phyloP scores from a whole-genome alignment of 2,113 vertebrate genomes.

The Leucosticte australis region DNA sequence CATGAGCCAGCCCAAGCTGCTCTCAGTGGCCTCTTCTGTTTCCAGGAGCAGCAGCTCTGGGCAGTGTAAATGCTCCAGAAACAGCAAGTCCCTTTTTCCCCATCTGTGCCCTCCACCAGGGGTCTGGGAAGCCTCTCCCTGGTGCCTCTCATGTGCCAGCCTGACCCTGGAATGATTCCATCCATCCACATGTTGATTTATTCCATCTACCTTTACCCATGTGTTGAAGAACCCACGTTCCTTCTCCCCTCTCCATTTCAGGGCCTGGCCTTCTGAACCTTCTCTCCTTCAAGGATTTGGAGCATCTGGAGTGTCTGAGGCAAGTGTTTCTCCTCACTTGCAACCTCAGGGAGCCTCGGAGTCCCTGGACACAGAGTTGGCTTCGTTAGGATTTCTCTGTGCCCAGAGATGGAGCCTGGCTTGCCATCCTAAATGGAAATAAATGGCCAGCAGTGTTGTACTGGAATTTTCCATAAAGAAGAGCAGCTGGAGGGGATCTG shows the following conservation, averaged over 20 bases:
- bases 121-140: not conserved
- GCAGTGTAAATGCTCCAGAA: not conserved
- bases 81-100: not conserved
- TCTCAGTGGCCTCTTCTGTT: not conserved
- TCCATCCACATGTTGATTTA: not conserved
- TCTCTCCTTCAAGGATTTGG: not conserved
- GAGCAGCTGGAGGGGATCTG: constrained; percentile 17
- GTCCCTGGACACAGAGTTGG: not conserved
- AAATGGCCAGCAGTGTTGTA: not conserved
- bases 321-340: not conserved
- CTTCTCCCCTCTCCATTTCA: not conserved
- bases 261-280: not conserved
- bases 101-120: not conserved
- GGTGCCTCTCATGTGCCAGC: not conserved
- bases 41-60: not conserved
- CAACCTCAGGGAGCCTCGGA: not conserved
- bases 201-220: not conserved
- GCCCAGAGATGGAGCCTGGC: not conserved
- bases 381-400: not conserved
- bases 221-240: not conserved
- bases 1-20: not conserved
- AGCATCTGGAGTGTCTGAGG: not conserved
- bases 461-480: constrained; percentile 11
- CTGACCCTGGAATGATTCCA: not conserved
- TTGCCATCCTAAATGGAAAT: not conserved